phyloP scores from a whole-genome alignment of 2,888 invertebrate species.

The Gandaritis pyraliata region DNA sequence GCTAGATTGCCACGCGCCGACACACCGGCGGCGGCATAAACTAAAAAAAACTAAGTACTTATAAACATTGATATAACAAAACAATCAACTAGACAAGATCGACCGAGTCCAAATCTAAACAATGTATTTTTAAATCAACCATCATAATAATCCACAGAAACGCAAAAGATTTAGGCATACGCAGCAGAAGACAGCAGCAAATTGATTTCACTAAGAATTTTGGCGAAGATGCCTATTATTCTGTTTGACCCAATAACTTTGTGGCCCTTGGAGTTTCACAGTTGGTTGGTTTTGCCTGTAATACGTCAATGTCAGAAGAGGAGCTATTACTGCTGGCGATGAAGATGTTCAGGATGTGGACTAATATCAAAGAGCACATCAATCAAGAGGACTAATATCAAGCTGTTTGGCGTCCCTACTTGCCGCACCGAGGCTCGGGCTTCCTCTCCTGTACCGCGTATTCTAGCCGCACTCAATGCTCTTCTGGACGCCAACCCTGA shows the following conservation, averaged over 20 bases:
- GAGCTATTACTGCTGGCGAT: conserved; percentile 50
- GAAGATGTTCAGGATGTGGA: conserved; percentile 48
- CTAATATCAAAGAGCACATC: conserved; percentile 46
- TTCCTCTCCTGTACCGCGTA: too few species aligned
- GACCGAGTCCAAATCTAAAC: conserved; percentile 25
- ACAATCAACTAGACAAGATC: conserved; percentile 49
- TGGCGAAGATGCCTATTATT: conserved; percentile 36
- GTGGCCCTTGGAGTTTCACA: conserved; percentile 39
- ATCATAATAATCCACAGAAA: conserved; percentile 1
- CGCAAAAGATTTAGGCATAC: neutral
- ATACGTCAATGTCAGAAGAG: conserved; percentile 52
- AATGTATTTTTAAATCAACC: conserved; percentile 19
- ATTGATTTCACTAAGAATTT: conserved; percentile 40
- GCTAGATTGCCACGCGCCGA: conserved; percentile 69
- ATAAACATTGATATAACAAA: conserved; percentile 43
- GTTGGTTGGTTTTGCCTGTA: conserved; percentile 44
- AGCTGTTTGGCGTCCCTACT: too few species aligned
- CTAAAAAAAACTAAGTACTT: conserved; percentile 43
- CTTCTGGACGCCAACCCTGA: too few species aligned
- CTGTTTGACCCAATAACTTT: conserved; percentile 46
- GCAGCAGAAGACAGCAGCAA: conserved; percentile 27
- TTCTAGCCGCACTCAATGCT: too few species aligned
- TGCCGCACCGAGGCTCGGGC: too few species aligned
- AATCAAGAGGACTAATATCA: too few species aligned
- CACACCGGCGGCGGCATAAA: conserved; percentile 51